A percentile compares a stretch with the other conserved stretches of the same genome.
Conservation (phyloP, 2,888 invertebrate genomes). For the Ormyrus rosae region DNA sequence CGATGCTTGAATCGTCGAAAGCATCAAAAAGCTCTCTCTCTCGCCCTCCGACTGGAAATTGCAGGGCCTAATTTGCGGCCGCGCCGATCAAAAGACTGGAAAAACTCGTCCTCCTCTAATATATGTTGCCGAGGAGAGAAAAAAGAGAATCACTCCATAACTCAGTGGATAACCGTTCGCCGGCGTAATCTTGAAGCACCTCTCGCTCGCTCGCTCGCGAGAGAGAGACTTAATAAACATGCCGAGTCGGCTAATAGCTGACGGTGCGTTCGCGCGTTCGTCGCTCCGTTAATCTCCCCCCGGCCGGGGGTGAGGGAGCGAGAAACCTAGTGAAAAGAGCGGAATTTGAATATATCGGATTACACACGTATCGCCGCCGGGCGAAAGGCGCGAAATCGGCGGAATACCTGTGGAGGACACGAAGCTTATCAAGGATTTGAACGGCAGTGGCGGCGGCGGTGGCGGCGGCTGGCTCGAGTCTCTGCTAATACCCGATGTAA, state of each 20-base stretch:
- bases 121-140: no score
- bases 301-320: neutral
- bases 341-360: slow-evolving; percentile 52
- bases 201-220: no score
- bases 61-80: slow-evolving; percentile 36
- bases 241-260: no score
- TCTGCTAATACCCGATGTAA: slow-evolving; percentile 66
- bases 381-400: slow-evolving; percentile 32
- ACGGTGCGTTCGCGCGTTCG: no score
- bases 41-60: slow-evolving; percentile 2
- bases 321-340: slow-evolving; percentile 35
- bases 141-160: neutral
- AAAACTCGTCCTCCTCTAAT: no score
- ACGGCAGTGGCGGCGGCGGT: slow-evolving; percentile 19
- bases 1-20: slow-evolving; percentile 44
- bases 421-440: slow-evolving; percentile 64
- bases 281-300: no score
- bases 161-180: no score
- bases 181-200: no score
- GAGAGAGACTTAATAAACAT: no score
- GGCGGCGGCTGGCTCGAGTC: slow-evolving; percentile 33
- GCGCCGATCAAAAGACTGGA: slow-evolving; percentile 23
- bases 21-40: slow-evolving; percentile 8
- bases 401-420: slow-evolving; percentile 41
- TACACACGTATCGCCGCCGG: slow-evolving; percentile 21